Evolutionary conservation across 2,113 vertebrate species (phyloP).

Genomic region (Porphyrio hochstetteri): DNA sequence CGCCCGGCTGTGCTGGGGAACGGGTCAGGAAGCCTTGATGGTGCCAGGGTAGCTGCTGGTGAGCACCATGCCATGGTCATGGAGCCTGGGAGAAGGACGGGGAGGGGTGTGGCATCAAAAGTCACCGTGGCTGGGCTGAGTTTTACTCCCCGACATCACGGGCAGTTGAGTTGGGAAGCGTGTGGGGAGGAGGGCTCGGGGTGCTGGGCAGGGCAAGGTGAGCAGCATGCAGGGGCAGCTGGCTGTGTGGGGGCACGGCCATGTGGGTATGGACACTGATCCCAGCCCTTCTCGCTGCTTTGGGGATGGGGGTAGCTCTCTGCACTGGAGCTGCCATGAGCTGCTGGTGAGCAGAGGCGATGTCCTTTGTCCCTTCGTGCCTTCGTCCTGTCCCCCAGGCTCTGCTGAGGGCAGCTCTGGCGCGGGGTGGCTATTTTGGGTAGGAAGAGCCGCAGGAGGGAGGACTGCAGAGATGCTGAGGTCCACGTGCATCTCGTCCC

Average conservation of each 20-base stretch:
- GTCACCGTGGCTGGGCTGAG: neutral
- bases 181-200: neutral
- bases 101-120: neutral
- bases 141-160: neutral
- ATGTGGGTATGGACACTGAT: neutral
- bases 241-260: neutral
- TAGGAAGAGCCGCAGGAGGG: rapidly evolving
- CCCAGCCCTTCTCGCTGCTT: neutral
- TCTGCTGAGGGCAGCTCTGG: neutral
- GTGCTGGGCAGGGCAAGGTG: neutral
- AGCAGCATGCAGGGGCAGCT: neutral
- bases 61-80: rapidly evolving
- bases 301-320: neutral
- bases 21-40: neutral
- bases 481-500: neutral
- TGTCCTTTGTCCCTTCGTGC: neutral
- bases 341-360: neutral
- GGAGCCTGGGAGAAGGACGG: neutral
- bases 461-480: neutral
- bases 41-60: neutral
- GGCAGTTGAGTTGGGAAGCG: neutral
- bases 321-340: neutral
- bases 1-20: neutral
- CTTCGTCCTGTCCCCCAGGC: neutral
- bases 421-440: neutral